Evolutionary conservation across 92 coral and sea anemone genomes (phyloP).

Genomic region (Diadumene lineata): DNA sequence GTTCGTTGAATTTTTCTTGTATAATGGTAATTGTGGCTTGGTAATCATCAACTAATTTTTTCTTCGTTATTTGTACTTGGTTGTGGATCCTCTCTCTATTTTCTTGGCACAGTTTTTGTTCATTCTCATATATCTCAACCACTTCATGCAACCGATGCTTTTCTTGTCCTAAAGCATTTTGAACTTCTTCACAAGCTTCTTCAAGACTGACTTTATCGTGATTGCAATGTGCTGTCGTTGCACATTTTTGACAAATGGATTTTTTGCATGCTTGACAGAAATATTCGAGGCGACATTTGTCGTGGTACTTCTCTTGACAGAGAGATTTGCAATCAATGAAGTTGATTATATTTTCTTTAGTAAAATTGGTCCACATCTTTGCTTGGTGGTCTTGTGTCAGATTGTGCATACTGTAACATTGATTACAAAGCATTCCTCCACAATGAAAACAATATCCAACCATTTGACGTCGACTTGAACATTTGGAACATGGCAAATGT

Average conservation of each 20-base stretch:
- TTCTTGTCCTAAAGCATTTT: not conserved
- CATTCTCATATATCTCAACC: not conserved
- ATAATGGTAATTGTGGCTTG: not conserved
- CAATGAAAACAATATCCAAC: constrained; percentile 20
- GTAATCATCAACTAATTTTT: not conserved
- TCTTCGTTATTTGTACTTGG: not conserved
- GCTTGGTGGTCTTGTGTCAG: not conserved
- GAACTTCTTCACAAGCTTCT: not conserved
- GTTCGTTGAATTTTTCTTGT: not conserved
- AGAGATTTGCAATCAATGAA: not conserved
- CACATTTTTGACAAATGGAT: constrained; percentile 10
- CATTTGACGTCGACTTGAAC: not conserved
- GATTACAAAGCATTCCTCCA: constrained; percentile 13
- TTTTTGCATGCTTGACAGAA: constrained; percentile 5
- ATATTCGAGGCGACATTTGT: constrained; percentile 1
- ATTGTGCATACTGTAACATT: constrained; percentile 4
- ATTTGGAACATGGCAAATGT: not conserved
- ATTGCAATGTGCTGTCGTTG: not conserved
- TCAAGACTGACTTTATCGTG: constrained; percentile 13
- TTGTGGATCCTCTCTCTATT: not conserved
- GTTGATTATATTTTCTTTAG: not conserved
- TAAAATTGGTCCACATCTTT: not conserved
- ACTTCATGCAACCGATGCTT: not conserved
- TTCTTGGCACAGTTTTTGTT: constrained; percentile 3
- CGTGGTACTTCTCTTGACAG: constrained; percentile 17